Base-by-base conservation (phyloP, 1,140 invertebrate genomes). In the Camponotus pennsylvanicus region DNA sequence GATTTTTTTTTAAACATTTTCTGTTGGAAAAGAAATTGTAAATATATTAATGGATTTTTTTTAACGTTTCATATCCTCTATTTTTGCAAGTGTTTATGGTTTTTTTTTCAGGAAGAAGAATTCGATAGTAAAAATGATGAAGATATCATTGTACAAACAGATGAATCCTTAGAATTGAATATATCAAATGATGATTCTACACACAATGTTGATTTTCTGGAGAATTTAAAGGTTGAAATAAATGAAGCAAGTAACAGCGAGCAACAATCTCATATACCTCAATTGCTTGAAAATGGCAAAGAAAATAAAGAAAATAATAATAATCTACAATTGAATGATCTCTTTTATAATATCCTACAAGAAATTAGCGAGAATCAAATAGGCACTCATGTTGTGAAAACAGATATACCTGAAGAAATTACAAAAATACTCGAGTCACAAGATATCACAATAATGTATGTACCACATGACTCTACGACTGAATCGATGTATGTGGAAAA, bases 371-470 rank as follows among this genome's bases (percentile, higher is more conserved):
- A 49, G 13, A 34, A 15, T 7, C 37, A 82, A 37, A 5, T n/a
- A 3, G 57, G 59, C 3, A 11, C 52, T 0, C 37, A 75, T 7
- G 49, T 67, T 18, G 49, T 83, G 11, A 92, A 92, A 37, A 37
- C 4, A 0, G 87, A 87, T 2, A 84, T 90, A 69, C 76, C 86
- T 2, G 77, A 88, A 15, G 86, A 87, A 64, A 89, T 90, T 37
- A 67, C 71, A 7, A 86, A 87, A 55, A 87, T 91, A 3, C 52
- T 92, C 0, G 34, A 87, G 15, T 71, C 83, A 0, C 27, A 89
- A 3, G 66, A 92, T 49, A 90, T 90, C 11, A 83, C 90, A 21
- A 88, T 92, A 71, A 85, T 92, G 86, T 92, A 90, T n/a, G 78
- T 92, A 86, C 84, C 89, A 4, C 49, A 52, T 13, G 86, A 84